A percentile compares a stretch with the other conserved stretches of the same genome.
phyloP scores from a whole-genome alignment of 1,140 invertebrate genomes.

The Dendrolimus punctatus region DNA sequence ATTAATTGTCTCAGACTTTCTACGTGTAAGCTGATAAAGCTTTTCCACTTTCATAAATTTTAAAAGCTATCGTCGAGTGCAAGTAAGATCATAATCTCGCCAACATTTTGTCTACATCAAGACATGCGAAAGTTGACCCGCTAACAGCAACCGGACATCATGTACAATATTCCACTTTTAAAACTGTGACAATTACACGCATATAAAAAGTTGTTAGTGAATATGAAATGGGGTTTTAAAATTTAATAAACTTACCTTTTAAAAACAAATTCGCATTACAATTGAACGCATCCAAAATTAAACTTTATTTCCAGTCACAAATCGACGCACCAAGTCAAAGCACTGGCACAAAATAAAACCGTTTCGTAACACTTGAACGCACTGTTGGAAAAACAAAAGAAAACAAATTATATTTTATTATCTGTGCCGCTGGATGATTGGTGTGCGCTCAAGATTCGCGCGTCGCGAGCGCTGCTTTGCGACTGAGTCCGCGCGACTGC shows the following conservation, averaged over 20 bases:
- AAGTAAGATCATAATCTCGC: constrained; percentile 2
- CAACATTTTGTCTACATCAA: constrained; percentile 7
- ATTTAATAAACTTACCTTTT: constrained; percentile 36
- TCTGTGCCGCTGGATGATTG: constrained; percentile 25
- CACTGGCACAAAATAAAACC: constrained; percentile 47
- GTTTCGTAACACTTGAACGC: constrained; percentile 48
- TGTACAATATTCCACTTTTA: neutral
- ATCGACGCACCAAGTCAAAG: constrained; percentile 33
- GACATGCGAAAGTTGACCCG: constrained; percentile 6
- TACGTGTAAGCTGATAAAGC: neutral
- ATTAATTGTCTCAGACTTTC: neutral
- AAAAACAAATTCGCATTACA: constrained; percentile 45
- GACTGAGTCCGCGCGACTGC: constrained; percentile 42
- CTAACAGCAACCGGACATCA: constrained; percentile 4
- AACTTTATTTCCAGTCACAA: constrained; percentile 7
- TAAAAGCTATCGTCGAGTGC: neutral
- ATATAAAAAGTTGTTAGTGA: neutral
- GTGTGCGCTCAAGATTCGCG: constrained; percentile 9
- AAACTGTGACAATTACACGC: neutral
- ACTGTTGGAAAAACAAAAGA: constrained; percentile 34
- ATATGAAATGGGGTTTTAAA: constrained; percentile 10
- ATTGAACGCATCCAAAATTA: constrained; percentile 24
- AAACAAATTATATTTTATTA: constrained; percentile 21
- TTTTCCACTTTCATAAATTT: constrained; percentile 1
- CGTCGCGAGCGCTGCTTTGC: constrained; percentile 43